These are phyloP conservation scores for Drosophila trapezifrons DNA, from an alignment of 1,140 invertebrate genomes.

Conservation along the genomic window DNA sequence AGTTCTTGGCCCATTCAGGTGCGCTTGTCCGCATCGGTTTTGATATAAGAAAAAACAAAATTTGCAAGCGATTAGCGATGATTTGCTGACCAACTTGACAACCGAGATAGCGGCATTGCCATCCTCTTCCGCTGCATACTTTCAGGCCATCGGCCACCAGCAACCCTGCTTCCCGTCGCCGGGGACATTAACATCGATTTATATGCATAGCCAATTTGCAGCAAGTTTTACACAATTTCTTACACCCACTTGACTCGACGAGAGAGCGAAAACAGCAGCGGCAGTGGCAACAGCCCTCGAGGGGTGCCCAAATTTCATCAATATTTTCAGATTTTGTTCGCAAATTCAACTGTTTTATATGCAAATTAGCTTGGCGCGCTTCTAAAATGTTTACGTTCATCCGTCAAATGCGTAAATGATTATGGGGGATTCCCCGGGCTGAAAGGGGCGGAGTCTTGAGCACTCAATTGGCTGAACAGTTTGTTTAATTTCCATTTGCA, in stretches of 20 bases:
- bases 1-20: neutral
- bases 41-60: conserved; percentile 21
- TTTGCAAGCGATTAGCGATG: conserved; percentile 56
- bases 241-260: conserved; percentile 81
- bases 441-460: conserved; percentile 17
- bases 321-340: conserved; percentile 77
- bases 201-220: conserved; percentile 84
- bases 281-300: conserved; percentile 35
- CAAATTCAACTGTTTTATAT: conserved; percentile 84
- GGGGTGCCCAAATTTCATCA: conserved; percentile 78
- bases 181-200: conserved; percentile 83
- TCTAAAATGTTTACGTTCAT: conserved; percentile 62
- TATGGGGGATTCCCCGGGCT: conserved; percentile 13
- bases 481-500: conserved; percentile 54
- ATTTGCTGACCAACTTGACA: conserved; percentile 27
- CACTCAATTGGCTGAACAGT: conserved; percentile 51
- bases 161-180: conserved; percentile 4
- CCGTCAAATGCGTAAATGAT: conserved; percentile 69
- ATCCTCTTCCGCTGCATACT: conserved; percentile 48
- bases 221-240: conserved; percentile 84
- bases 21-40: conserved; percentile 22
- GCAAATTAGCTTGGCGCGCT: conserved; percentile 80
- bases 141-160: conserved; percentile 33
- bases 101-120: conserved; percentile 1
- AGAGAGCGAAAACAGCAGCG: conserved; percentile 49